Conservation (phyloP, 2,888 invertebrate genomes). For the Acanthosepion lycidas region DNA sequence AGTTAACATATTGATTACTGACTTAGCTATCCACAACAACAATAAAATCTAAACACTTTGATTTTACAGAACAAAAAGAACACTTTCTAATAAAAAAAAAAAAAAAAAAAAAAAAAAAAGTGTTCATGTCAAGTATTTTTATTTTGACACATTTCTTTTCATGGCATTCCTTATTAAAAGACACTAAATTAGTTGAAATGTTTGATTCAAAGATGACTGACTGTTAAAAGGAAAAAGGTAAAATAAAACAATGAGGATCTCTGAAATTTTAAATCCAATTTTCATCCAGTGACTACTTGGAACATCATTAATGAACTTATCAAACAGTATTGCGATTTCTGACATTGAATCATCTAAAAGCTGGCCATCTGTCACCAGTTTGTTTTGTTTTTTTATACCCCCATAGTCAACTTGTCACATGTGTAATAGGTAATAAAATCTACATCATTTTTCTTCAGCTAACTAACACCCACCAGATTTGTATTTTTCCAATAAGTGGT, state of each 20-base stretch:
- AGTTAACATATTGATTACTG: neutral
- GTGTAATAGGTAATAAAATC: neutral
- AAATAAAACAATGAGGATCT: neutral
- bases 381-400: neutral
- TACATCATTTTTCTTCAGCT: neutral
- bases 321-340: neutral
- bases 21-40: neutral
- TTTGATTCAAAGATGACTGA: neutral
- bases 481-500: too few relatives aligned
- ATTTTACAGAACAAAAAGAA: too few relatives aligned
- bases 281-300: neutral
- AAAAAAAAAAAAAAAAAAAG: too few relatives aligned
- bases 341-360: neutral
- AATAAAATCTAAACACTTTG: neutral
- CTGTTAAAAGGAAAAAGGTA: neutral
- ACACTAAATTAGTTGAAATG: neutral
- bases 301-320: neutral
- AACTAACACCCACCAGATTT: too few relatives aligned
- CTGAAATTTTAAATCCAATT: neutral
- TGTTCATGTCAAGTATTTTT: too few relatives aligned
- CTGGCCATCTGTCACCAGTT: neutral
- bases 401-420: neutral
- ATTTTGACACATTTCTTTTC: too few relatives aligned
- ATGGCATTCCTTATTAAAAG: too few relatives aligned
- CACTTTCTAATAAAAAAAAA: too few relatives aligned